These are phyloP conservation scores for Acanthurus leucopareius DNA, from an alignment of 2,797 vertebrate genomes.

Conservation along the genomic window DNA sequence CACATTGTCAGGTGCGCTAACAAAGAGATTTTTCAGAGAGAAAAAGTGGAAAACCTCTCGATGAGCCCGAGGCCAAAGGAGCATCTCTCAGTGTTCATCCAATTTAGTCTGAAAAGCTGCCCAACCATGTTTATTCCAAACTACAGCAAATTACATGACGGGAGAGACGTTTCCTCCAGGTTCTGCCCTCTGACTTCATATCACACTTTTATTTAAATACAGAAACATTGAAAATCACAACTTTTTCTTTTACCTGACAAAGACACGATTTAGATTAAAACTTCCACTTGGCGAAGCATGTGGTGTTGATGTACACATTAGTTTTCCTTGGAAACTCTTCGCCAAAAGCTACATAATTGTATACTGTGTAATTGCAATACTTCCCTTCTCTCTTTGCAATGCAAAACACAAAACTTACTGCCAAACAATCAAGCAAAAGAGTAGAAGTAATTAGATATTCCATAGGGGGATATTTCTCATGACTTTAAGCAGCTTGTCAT, in stretches of 20 bases:
- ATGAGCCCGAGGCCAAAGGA: constrained; percentile 27
- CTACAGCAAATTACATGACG: constrained; percentile 22
- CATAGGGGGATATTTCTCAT: constrained; percentile 8
- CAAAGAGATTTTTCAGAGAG: constrained; percentile 9
- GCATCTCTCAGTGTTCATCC: constrained; percentile 23
- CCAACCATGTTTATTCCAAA: constrained; percentile 30
- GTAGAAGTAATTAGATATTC: constrained; percentile 6
- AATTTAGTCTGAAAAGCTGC: constrained; percentile 40
- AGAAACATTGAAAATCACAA: too few species aligned
- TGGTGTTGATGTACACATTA: not conserved
- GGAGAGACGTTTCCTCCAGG: not conserved
- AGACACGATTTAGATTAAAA: not conserved
- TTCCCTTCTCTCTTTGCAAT: not conserved
- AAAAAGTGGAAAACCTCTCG: constrained; percentile 2
- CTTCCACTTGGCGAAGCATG: not conserved
- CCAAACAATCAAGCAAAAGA: constrained; percentile 9
- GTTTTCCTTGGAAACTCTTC: not conserved
- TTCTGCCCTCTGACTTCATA: not conserved
- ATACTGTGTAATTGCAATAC: too few species aligned
- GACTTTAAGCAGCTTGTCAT: constrained; percentile 9
- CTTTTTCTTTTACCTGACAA: not conserved
- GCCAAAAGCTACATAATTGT: not conserved
- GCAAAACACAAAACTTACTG: constrained; percentile 8
- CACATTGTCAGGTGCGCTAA: constrained; percentile 15
- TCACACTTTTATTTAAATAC: not conserved